These are phyloP conservation scores for Drosophila borealis DNA, from an alignment of 2,888 invertebrate species.

Conservation along the genomic window DNA sequence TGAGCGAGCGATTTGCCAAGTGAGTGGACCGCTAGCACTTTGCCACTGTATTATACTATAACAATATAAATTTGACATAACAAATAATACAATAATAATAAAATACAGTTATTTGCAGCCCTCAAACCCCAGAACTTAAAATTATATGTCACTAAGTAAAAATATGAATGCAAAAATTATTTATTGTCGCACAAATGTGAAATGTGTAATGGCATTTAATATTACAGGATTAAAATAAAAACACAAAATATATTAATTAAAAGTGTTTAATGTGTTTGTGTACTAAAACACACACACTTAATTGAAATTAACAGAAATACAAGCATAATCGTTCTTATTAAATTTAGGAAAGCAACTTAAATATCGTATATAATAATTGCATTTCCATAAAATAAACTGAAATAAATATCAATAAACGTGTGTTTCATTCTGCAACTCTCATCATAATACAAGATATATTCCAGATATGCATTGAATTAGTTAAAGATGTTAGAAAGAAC, in stretches of 20 bases:
- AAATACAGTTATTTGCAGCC: slow-evolving; percentile 28
- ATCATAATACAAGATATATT: neutral
- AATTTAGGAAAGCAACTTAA: slow-evolving; percentile 50
- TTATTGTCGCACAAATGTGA: slow-evolving; percentile 28
- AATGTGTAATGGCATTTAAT: slow-evolving; percentile 41
- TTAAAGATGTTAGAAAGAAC: too few relatives aligned
- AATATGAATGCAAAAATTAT: slow-evolving; percentile 23
- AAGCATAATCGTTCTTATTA: slow-evolving; percentile 60
- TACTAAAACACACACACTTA: slow-evolving; percentile 7
- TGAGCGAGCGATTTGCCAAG: slow-evolving; percentile 10
- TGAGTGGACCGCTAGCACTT: slow-evolving; percentile 19
- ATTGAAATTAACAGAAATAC: slow-evolving; percentile 48
- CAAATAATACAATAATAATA: slow-evolving; percentile 22
- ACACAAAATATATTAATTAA: neutral
- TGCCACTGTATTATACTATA: slow-evolving; percentile 38
- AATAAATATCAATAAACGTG: slow-evolving; percentile 25
- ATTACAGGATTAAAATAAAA: slow-evolving; percentile 12
- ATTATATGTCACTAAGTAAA: slow-evolving; percentile 23
- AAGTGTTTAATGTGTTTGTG: slow-evolving; percentile 21
- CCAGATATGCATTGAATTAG: neutral
- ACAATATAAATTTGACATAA: slow-evolving; percentile 18
- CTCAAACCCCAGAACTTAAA: slow-evolving; percentile 18
- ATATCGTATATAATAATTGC: slow-evolving; percentile 43
- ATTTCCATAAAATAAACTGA: slow-evolving; percentile 59
- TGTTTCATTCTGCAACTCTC: slow-evolving; percentile 1